A percentile compares a stretch with the other conserved stretches of the same genome.
Evolutionary conservation across 2,113 vertebrate genomes (phyloP).

Genomic region (Gadus chalcogrammus): DNA sequence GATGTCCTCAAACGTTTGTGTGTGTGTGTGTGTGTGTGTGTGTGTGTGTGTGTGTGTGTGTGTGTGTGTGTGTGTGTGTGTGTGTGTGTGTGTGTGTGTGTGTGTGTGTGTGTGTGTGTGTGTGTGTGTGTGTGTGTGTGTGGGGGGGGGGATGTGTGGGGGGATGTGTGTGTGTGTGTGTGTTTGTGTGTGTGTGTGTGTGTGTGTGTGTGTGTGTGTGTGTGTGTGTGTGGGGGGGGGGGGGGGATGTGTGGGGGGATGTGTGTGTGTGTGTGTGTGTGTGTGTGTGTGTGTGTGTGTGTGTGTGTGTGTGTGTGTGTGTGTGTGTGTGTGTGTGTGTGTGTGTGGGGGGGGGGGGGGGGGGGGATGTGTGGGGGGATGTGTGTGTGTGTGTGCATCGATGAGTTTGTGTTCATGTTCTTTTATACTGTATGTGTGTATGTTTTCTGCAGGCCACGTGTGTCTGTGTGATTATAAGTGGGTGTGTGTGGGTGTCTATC

Average conservation of each 20-base stretch:
- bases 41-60: slow-evolving; percentile 15
- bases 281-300: slow-evolving; percentile 2
- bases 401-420: background rate
- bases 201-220: slow-evolving; percentile 15
- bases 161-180: slow-evolving; percentile 17
- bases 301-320: slow-evolving; percentile 4
- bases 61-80: slow-evolving; percentile 13
- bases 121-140: slow-evolving; percentile 6
- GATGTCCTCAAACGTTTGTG: background rate
- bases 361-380: too few relatives aligned
- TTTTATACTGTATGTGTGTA: slow-evolving; percentile 6
- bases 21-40: slow-evolving; percentile 13
- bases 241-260: too few relatives aligned
- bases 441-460: slow-evolving; percentile 1
- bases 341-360: background rate
- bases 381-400: slow-evolving; percentile 6
- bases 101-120: slow-evolving; percentile 8
- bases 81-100: background rate
- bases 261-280: slow-evolving; percentile 7
- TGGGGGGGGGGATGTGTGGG: too few relatives aligned
- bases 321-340: too few relatives aligned
- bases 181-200: too few relatives aligned
- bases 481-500: slow-evolving; percentile 9
- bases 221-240: slow-evolving; percentile 18
- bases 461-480: slow-evolving; percentile 15